A percentile compares a stretch with the other conserved stretches of the same genome.
Evolutionary conservation across 2,888 invertebrate genomes (phyloP).

Genomic region (Isotomurus palustris): DNA sequence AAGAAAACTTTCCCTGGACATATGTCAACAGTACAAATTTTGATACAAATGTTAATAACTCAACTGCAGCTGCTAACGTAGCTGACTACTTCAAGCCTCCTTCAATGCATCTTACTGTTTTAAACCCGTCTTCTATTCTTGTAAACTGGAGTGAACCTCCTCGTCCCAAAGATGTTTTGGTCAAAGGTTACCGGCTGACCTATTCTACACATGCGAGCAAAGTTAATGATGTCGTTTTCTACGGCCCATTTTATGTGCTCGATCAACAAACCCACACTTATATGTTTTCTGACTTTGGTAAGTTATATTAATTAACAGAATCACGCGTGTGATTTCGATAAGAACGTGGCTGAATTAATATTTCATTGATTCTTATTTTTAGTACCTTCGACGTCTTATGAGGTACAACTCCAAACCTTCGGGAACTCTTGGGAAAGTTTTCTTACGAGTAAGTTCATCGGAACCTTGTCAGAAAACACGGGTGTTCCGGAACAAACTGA

Average conservation of each 20-base stretch:
- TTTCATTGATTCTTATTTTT: background rate
- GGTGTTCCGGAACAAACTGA: conserved; percentile 8
- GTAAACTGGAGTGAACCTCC: conserved; percentile 38
- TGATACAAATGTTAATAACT: conserved; percentile 31
- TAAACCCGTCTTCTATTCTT: conserved; percentile 34
- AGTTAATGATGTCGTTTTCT: conserved; percentile 38
- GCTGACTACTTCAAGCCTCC: conserved; percentile 28
- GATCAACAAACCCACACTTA: conserved; percentile 24
- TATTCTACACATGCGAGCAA: conserved; percentile 33
- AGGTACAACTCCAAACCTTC: conserved; percentile 37
- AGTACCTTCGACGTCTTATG: conserved; percentile 35
- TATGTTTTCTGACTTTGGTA: conserved; percentile 34
- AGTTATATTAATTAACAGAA: background rate
- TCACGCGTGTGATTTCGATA: background rate
- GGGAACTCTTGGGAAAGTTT: conserved; percentile 38
- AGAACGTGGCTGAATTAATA: background rate
- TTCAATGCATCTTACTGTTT: conserved; percentile 31
- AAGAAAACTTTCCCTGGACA: conserved; percentile 29
- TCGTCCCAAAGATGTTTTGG: conserved; percentile 23
- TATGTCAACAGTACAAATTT: conserved; percentile 8
- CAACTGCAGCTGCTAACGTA: conserved; percentile 16
- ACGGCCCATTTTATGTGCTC: conserved; percentile 36
- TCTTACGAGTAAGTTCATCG: conserved; percentile 32
- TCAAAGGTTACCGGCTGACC: conserved; percentile 39
- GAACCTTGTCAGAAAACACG: conserved; percentile 25